Conservation (phyloP, 2,888 invertebrate species). For the Lamproptera curius region DNA sequence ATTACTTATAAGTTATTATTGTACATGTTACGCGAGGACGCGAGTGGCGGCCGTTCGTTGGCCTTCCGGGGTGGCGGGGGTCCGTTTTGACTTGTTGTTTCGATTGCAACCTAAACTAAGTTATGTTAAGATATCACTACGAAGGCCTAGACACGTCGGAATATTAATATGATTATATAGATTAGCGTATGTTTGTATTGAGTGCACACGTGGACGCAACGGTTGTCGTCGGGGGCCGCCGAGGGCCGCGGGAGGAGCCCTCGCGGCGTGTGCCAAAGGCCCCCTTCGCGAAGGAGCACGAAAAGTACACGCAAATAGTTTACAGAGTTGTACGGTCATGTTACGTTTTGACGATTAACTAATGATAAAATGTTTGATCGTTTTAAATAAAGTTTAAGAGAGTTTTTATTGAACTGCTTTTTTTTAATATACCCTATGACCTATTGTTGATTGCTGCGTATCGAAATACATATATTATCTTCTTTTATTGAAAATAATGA, state of each 20-base stretch:
- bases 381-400: conserved; percentile 65
- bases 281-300: conserved; percentile 10
- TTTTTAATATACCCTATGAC: conserved; percentile 23
- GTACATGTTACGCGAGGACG: neutral
- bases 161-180: conserved; percentile 1
- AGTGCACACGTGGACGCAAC: conserved; percentile 3
- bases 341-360: conserved; percentile 58
- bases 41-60: neutral
- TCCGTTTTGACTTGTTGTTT: neutral
- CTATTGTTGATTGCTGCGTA: no score
- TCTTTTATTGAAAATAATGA: no score
- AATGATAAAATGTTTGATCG: conserved; percentile 62
- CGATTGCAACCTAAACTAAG: neutral
- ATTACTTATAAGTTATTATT: conserved; percentile 8
- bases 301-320: conserved; percentile 2
- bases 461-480: no score
- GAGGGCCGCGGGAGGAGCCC: no score
- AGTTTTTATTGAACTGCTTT: conserved; percentile 29
- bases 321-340: conserved; percentile 30
- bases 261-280: neutral
- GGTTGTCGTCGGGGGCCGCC: no score
- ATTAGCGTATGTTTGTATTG: conserved; percentile 8
- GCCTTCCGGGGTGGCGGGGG: neutral
- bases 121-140: neutral
- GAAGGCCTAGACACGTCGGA: conserved; percentile 5